Conservation (phyloP, 2,113 vertebrate genomes). For the Anguilla japonica region DNA sequence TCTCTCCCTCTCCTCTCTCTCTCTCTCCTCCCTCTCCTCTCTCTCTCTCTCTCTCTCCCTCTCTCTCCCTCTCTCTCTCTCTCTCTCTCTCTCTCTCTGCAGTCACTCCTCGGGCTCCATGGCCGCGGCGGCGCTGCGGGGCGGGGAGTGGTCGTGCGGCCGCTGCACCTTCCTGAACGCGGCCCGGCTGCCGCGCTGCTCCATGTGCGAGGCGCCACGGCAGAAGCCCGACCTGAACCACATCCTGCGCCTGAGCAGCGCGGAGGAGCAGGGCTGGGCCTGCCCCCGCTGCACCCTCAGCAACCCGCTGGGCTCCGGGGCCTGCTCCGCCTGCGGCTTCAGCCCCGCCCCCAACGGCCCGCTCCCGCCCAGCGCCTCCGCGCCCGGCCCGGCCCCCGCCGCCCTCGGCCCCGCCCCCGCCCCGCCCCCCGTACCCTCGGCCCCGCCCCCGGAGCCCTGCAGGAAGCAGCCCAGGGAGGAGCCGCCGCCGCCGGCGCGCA, state of each 20-base stretch:
- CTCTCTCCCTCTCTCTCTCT: constrained; percentile 20
- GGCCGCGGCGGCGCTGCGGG: constrained; percentile 74
- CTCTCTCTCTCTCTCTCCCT: background rate
- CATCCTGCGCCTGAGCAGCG: constrained; percentile 91
- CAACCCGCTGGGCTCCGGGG: constrained; percentile 85
- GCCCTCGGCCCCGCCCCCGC: constrained; percentile 45
- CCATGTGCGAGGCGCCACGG: constrained; percentile 94
- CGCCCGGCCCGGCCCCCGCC: constrained; percentile 26
- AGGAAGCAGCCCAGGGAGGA: constrained; percentile 67
- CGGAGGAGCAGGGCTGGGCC: constrained; percentile 88
- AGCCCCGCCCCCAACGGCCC: constrained; percentile 53
- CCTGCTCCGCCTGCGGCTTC: constrained; percentile 87
- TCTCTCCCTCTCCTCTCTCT: background rate
- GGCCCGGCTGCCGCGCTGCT: constrained; percentile 85
- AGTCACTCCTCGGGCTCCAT: constrained; percentile 91
- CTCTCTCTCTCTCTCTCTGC: constrained; percentile 38
- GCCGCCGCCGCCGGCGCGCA: constrained; percentile 9
- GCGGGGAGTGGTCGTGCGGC: constrained; percentile 90
- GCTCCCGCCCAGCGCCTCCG: constrained; percentile 48
- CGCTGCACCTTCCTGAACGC: constrained; percentile 95
- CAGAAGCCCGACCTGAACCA: constrained; percentile 94
- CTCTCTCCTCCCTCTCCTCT: background rate
- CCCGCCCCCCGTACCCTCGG: constrained; percentile 50
- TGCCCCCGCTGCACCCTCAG: constrained; percentile 93
- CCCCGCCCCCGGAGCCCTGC: constrained; percentile 73